Base-by-base conservation (phyloP, 1,140 invertebrate genomes). In the Eumeta japonica region DNA sequence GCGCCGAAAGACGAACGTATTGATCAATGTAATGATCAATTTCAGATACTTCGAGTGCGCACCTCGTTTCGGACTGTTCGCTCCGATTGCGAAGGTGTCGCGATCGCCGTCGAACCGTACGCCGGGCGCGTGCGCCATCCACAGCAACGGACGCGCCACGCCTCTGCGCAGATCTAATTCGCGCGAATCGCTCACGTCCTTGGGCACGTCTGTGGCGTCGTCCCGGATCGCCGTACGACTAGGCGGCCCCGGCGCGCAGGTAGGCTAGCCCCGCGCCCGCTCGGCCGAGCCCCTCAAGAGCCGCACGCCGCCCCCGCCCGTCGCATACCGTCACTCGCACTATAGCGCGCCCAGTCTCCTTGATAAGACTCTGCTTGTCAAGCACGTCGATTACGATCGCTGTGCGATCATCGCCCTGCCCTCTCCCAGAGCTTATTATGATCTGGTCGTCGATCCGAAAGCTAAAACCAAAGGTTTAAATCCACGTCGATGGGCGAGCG, bases 21-120 rank as follows among this genome's bases (percentile, higher is more conserved):
- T 31, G 13, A 12, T 9, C 29, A 5, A 11, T 12, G 32, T 28
- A 41, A 35, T 30, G 4, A 34, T 31, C 9, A 19, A 29, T 28
- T 80, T 19, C 74, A 95, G 94, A 76, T 98, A 98, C 76, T 98
- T 98, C 76, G 85, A 90, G 46, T 98, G 95, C 70, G 81, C 83
- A 39, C 86, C 89, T 12, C 88, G 90, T 55, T 89, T 88, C 67
- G 96, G 95, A 2, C 77, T 98, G 16, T 98, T 98, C 77, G 91
- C 94, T 4, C 94, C 94, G 1, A 68, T 88, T 14, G 82, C 87
- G 52, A 95, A 95, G 78, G 88, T 95, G 29, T 86, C 83, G 48
- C 82, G 85, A 32, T 91, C 89, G 30, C 90, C 86, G 18, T 85
- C 83, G n/a, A 86, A 81, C 62, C 79, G 83, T 52, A 83, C 83